Evolutionary conservation across 2,888 invertebrate genomes (phyloP).

Genomic region (Calliopum simillimum): DNA sequence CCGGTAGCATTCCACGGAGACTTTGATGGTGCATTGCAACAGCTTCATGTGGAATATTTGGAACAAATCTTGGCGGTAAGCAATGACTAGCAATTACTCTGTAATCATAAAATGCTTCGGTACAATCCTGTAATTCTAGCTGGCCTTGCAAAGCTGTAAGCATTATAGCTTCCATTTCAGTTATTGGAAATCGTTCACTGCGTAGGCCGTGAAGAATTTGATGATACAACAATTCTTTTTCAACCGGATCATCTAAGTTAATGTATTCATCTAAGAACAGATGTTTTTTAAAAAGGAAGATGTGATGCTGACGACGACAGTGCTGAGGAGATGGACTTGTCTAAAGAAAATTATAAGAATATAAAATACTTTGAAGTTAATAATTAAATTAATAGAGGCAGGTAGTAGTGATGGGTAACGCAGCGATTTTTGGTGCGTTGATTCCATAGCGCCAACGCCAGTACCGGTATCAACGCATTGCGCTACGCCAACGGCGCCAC

Average conservation of each 20-base stretch:
- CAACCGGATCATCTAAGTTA: constrained; percentile 85
- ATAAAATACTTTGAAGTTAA: not conserved
- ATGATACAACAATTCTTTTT: constrained; percentile 93
- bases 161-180: constrained; percentile 95
- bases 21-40: constrained; percentile 93
- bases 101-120: constrained; percentile 75
- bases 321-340: constrained; percentile 44
- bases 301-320: constrained; percentile 73
- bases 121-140: constrained; percentile 88
- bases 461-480: too few relatives aligned
- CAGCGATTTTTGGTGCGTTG: too few relatives aligned
- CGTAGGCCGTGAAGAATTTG: constrained; percentile 91
- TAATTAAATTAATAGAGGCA: not conserved
- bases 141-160: constrained; percentile 93
- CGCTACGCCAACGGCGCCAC: too few relatives aligned
- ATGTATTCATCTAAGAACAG: constrained; percentile 83
- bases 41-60: constrained; percentile 82
- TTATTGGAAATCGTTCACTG: constrained; percentile 91
- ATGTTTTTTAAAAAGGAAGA: constrained; percentile 85
- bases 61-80: constrained; percentile 85
- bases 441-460: too few relatives aligned
- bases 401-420: not conserved
- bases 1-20: constrained; percentile 85
- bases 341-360: not conserved
- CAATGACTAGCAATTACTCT: constrained; percentile 81